These are phyloP conservation scores for Coracopsis vasa DNA, from an alignment of 2,113 vertebrate genomes.

Conservation along the genomic window DNA sequence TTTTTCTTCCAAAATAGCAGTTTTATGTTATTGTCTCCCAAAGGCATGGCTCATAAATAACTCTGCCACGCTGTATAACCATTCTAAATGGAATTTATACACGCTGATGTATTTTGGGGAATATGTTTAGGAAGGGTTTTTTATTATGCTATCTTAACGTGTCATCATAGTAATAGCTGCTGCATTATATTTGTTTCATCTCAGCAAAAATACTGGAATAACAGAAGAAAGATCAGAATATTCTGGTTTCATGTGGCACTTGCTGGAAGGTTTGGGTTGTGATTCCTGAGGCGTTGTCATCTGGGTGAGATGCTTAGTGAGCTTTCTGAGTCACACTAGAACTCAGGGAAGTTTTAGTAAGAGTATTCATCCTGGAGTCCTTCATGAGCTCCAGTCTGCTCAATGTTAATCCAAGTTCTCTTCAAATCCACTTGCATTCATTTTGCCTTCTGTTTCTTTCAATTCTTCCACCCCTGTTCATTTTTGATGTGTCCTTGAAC, in stretches of 20 bases:
- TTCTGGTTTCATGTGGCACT: constrained; percentile 54
- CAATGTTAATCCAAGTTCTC: not conserved
- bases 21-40: constrained; percentile 48
- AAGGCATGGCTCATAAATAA: constrained; percentile 75
- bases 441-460: not conserved
- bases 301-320: not conserved
- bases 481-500: not conserved
- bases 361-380: not conserved
- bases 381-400: not conserved
- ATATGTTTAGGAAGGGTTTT: constrained; percentile 77
- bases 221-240: constrained; percentile 60
- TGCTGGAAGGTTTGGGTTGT: not conserved
- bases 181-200: constrained; percentile 72
- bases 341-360: not conserved
- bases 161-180: constrained; percentile 72
- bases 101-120: constrained; percentile 59
- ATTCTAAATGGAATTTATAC: constrained; percentile 76
- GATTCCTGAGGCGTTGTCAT: not conserved
- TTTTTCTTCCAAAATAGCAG: constrained; percentile 25
- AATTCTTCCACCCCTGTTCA: not conserved
- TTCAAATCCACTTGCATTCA: not conserved
- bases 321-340: not conserved
- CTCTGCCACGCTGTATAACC: constrained; percentile 70
- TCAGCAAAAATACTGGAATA: constrained; percentile 68
- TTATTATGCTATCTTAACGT: constrained; percentile 75